These are phyloP conservation scores for Leucophenga maculata DNA, from an alignment of 2,888 invertebrate species.

Conservation along the genomic window DNA sequence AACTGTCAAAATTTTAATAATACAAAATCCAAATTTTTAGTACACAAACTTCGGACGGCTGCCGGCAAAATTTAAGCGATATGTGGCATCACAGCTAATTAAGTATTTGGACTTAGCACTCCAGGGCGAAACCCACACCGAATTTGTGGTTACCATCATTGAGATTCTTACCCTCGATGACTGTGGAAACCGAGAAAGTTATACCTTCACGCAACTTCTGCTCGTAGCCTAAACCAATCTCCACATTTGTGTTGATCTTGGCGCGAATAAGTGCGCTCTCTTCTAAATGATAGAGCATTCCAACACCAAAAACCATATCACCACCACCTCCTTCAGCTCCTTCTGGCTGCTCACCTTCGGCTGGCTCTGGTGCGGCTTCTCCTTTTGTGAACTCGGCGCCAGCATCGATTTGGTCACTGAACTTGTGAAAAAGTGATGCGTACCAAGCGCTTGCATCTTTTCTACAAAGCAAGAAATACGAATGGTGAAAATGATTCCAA, in stretches of 20 bases:
- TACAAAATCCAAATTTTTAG: too few species aligned
- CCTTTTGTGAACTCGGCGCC: conserved; percentile 41
- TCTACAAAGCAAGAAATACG: conserved; percentile 30
- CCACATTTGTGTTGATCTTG: conserved; percentile 92
- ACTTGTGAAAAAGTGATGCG: conserved; percentile 48
- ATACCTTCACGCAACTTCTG: conserved; percentile 93
- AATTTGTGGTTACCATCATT: conserved; percentile 96
- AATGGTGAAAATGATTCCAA: background rate
- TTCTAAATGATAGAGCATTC: conserved; percentile 88
- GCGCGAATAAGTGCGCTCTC: conserved; percentile 87
- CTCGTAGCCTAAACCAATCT: conserved; percentile 92
- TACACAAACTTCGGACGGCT: too few species aligned
- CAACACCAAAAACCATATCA: conserved; percentile 89
- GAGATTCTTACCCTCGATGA: conserved; percentile 80
- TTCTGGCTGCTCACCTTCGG: background rate
- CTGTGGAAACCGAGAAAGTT: conserved; percentile 85
- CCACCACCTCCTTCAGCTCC: conserved; percentile 71
- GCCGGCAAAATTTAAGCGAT: too few species aligned
- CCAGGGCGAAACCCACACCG: conserved; percentile 92
- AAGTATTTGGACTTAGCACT: conserved; percentile 78
- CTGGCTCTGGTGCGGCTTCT: background rate
- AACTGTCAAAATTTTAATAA: background rate
- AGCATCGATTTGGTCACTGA: conserved; percentile 41
- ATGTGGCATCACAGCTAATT: background rate
- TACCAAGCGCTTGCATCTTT: conserved; percentile 39